Base-by-base conservation (phyloP, 2,113 vertebrate species). In the Campylomormyrus numenius region DNA sequence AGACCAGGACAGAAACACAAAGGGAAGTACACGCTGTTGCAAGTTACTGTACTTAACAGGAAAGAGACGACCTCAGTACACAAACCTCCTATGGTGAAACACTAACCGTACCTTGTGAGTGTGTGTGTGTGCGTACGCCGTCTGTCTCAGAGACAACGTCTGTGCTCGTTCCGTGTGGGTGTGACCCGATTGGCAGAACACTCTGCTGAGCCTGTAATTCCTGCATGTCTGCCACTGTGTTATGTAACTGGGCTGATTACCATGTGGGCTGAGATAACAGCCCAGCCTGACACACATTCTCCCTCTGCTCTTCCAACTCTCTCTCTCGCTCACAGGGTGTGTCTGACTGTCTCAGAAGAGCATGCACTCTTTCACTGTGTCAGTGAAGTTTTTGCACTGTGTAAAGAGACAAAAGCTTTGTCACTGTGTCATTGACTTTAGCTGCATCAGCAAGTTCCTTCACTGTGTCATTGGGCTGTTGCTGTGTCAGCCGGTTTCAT, bases 191-290 rank as follows among this genome's bases (percentile, higher is more conserved):
- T 45, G 35, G 50, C 52, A 84, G 88, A 89, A 85, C 83, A 85
- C 31, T 31, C 21, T 85, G 89, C 39, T 42, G 52, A 48, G 89
- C 66, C 90, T 89, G 91, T 90, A 89, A 91, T 89, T 93, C 92
- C 91, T 90, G 88, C 89, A 77, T 66, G 92, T 91, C 87, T 21
- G 90, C 88, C 90, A 91, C 89, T 62, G 88, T 91, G 80, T 94
- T 94, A 92, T 92, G 89, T 94, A 94, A 94, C 89, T 90, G 66
- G 15, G 90, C 89, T 90, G 92, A 92, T 92, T 91, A 91, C 92
- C 92, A 87, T 90, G 87, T 88, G 88, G 92, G 89, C 90, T 87
- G 90, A 85, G 90, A 87, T 93, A 92, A 93, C 93, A 90, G 48
- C 48, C 39, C 91, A 89, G 50, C 90, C 89, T 93, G 92, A 93